Base-by-base conservation (phyloP, 1,140 invertebrate genomes). In the Apis laboriosa region DNA sequence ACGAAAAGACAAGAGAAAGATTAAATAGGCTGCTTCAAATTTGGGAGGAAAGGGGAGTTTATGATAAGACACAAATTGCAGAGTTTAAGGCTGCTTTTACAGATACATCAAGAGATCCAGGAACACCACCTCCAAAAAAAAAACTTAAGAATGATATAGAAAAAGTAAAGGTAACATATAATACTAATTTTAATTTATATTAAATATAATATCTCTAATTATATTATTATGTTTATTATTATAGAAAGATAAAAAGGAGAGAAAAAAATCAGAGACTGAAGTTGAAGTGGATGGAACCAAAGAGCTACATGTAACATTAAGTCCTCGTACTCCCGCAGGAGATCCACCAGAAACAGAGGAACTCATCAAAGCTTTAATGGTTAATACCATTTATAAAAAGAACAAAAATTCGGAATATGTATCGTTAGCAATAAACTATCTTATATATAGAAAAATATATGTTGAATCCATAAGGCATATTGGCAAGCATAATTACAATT, bases 41-140 rank as follows among this genome's bases (percentile, higher is more conserved):
- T 86, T 99, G 98, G 99, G 96, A 97, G 86, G 98, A 99, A 87
- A 95, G 98, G 92, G 97, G 96, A 55, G 97, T 99, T 24, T 99
- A 99, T 92, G 97, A 97, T 89, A 95, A 96, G 84, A 93, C 96
- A 77, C 95, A 96, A 90, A 97, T 98, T 87, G 93, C 95, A 70
- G 97, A 98, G 71, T 97, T 97, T 90, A 96, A 96, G 92, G 92
- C 94, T 79, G 95, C 96, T 83, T 95, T 96, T 75, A 74, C 80
- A 34, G 82, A 84, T 49, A 81, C 80, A 0, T 85, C 91, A 15
- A 89, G 94, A 93, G 92, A 95, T 90, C 84, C 92, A 87, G 89
- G 94, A 89, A 92, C 92, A 82, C 94, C 92, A 71, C 94, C 94
- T 72, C 93, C 92, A 15, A 90, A 88, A 76, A 95, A 95, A 86